Base-by-base conservation (phyloP, 2,888 invertebrate genomes). In the Tribolium freemani region DNA sequence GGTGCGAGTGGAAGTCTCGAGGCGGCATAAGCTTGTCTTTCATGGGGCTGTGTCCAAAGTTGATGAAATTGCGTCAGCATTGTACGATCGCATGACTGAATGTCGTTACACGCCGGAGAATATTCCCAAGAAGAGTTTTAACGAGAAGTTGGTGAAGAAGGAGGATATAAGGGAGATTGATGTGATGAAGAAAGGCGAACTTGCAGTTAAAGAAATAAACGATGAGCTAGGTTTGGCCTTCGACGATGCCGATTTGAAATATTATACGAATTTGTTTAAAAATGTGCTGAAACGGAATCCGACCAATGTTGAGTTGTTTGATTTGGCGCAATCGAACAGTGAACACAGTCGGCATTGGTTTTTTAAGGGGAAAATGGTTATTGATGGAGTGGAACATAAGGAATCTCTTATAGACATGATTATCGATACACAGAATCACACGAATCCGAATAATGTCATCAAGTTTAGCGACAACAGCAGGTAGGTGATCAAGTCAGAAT, bases 271-370 rank as follows among this genome's bases (percentile, higher is more conserved):
- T 82, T 87, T 98, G 71, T 98, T 98, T 87, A 89, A 90, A 72
- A 90, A 94, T 74, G 92, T 94, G 78, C 86, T 97, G 16, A 93
- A 94, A 80, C 90, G 98, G 66, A 96, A 99, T 87, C 99, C 99
- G 13, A 98, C 98, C 0, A 97, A 96, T 83, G 98, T 99, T 0
- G 99, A 99, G 85, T 93, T 98, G 81, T 98, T 99, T 88, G 99
- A 99, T 88, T 90, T 99, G 78, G 99, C 99, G 2, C 99, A 99
- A 87, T 97, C 97, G 30, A 98, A 98, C 85, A 97, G 98, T 86
- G 99, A 99, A 85, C 99, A 99, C 86, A 97, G 97, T 73, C 90
- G 99, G 3, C 99, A 99, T 89, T 99, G 99, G 99, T 99, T 99
- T 88, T 99, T 99, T 87, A 96, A 96, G 88, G 98, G 98, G 0